Base-by-base conservation (phyloP, 2,113 vertebrate genomes). In the Chaetodon auriga region DNA sequence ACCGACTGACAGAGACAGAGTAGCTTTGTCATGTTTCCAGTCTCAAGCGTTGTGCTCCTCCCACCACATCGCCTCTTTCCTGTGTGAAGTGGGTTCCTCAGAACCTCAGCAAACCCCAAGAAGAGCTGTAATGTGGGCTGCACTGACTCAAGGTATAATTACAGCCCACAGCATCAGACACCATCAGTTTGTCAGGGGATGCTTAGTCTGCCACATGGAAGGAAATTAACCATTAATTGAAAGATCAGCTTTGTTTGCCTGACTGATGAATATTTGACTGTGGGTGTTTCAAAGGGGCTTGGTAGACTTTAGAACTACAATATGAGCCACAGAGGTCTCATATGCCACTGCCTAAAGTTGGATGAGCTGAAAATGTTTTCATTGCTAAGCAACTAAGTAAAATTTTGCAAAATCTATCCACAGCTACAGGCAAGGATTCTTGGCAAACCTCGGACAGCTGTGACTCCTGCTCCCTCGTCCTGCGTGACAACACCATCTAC, bases 81-180 rank as follows among this genome's bases (percentile, higher is more conserved):
- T 83, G 58, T 88, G 60, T 87, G 85, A 86, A 89, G 90, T 80
- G 85, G 83, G 81, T 88, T 83, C 65, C 70, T 69, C n/a, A 25
- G 74, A 88, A 72, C 85, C 86, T 83, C 87, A 85, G 46, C 46
- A 80, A 79, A 82, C 73, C 70, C 10, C 2, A 54, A 25, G 46
- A 60, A 2, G 58, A 54, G 55, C 72, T 66, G 11, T 69, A 58
- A 78, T 89, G 90, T 92, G 82, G 82, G 82, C 74, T 21, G 45
- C 2, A 6, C 3, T 1, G 2, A 72, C 60, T 60, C 4, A 16
- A 43, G 1, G 30, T 41, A 19, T 41, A 74, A 75, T 80, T 64
- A 82, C 74, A 78, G 66, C 85, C 74, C 73, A 74, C 64, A 14
- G 62, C 51, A 66, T 54, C 65, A 83, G 18, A 81, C 45, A 45